Base-by-base conservation (phyloP, 2,113 vertebrate genomes). In the Bothrops jararaca region DNA sequence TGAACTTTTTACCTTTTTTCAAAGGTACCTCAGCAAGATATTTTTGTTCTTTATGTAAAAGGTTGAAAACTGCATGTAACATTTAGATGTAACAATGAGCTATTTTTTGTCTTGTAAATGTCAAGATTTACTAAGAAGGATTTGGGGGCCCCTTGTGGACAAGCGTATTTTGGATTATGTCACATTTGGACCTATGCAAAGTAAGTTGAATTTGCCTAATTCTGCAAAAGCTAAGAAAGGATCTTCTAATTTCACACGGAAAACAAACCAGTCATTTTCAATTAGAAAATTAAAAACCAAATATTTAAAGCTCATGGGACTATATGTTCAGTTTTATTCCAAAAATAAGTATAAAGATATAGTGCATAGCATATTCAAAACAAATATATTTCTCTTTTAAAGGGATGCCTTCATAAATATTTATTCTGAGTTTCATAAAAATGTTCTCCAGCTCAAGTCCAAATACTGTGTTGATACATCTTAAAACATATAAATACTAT, bases 61-160 rank as follows among this genome's bases (percentile, higher is more conserved):
- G 34, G 0, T 0, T 56, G 53, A 69, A 87, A 20, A 88, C 4
- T 45, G 1, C 12, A 20, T 90, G 18, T 45, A 80, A 11, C n/a
- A 23, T 50, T 34, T 50, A 91, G 58, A 45, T 89, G n/a, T 4
- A 93, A 24, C 56, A n/a, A 91, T 1, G 7, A 7, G 48, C 22
- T 86, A 0, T 0, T 91, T 53, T 74, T 2, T 4, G 11, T 29
- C 86, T 87, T n/a, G 1, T 57, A 74, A 5, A 1, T 0, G 86
- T 2, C 88, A 0, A 18, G 85, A 88, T 95, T 95, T 91, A 96
- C 88, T 93, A 90, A 94, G 95, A 90, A 93, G 93, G 56, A 58
- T 93, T 85, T 97, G 96, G 96, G 95, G 94, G 96, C 96, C 96
- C 89, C 96, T 88, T 95, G 94, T 97, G 96, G 96, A 92, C 94